These are phyloP conservation scores for Rutpela maculata DNA, from an alignment of 2,888 invertebrate genomes.

Conservation along the genomic window DNA sequence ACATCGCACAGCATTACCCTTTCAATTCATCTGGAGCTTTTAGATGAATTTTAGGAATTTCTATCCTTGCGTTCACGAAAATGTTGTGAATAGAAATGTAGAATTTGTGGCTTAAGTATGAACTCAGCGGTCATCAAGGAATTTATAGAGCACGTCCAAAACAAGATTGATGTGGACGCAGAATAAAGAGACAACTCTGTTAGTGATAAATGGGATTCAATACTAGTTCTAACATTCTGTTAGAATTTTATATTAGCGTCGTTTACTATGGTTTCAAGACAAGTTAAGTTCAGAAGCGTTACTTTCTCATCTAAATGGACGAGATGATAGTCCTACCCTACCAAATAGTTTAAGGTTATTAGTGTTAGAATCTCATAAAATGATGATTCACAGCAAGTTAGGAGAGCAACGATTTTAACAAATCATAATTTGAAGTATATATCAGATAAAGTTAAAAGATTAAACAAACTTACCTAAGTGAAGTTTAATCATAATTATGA, in stretches of 20 bases:
- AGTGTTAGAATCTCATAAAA: neutral
- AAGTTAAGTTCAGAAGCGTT: neutral
- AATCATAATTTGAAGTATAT: neutral
- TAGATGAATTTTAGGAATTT: slow-evolving; percentile 8
- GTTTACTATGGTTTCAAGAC: slow-evolving; percentile 25
- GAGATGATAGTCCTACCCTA: neutral
- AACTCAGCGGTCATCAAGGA: slow-evolving; percentile 40
- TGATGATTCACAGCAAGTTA: neutral
- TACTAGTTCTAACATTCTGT: slow-evolving; percentile 40
- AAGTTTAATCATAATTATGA: no score
- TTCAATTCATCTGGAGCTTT: no score
- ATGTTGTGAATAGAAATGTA: slow-evolving; percentile 31
- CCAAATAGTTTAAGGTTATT: neutral
- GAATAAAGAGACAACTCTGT: slow-evolving; percentile 42
- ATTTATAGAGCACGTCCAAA: slow-evolving; percentile 44
- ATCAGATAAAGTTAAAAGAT: no score
- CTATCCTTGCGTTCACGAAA: slow-evolving; percentile 11
- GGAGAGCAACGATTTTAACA: neutral
- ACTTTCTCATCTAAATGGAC: slow-evolving; percentile 4
- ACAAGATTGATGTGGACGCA: slow-evolving; percentile 42
- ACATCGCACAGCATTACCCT: no score
- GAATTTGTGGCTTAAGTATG: slow-evolving; percentile 38
- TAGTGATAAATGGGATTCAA: slow-evolving; percentile 45
- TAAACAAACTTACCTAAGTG: no score
- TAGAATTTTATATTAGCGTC: slow-evolving; percentile 36